Evolutionary conservation across 2,113 vertebrate species (phyloP).

Genomic region (Stigmatopora argus): DNA sequence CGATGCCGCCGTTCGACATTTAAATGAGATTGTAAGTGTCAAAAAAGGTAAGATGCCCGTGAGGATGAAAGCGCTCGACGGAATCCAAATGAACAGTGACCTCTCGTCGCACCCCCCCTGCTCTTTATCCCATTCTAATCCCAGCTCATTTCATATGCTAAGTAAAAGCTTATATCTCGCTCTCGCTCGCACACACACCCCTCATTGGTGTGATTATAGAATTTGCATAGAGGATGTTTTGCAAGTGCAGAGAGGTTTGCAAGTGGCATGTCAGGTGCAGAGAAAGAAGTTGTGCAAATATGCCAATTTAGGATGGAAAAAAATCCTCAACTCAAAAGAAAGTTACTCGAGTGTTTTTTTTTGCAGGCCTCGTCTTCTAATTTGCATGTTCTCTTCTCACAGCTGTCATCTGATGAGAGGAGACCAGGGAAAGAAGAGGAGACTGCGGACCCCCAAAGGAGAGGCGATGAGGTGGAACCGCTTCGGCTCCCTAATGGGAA

Average conservation of each 20-base stretch:
- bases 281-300: conserved; percentile 44
- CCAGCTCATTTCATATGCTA: conserved; percentile 70
- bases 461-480: conserved; percentile 48
- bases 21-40: conserved; percentile 29
- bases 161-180: conserved; percentile 67
- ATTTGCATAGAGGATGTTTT: conserved; percentile 60
- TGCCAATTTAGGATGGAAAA: conserved; percentile 24
- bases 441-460: conserved; percentile 31
- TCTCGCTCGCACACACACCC: conserved; percentile 45
- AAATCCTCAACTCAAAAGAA: conserved; percentile 37
- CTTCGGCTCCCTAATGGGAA: conserved; percentile 22
- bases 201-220: conserved; percentile 59
- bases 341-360: conserved; percentile 21
- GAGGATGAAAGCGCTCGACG: conserved; percentile 57
- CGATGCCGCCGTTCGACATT: conserved; percentile 34
- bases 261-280: conserved; percentile 53
- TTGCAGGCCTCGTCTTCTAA: conserved; percentile 25
- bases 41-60: conserved; percentile 23
- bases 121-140: conserved; percentile 66
- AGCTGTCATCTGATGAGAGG: conserved; percentile 48
- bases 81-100: conserved; percentile 61
- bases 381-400: conserved; percentile 57
- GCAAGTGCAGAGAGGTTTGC: conserved; percentile 38
- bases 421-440: conserved; percentile 28
- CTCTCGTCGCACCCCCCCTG: conserved; percentile 45